These are phyloP conservation scores for Apostichopus parvimensis DNA, from an alignment of 35 echinoderm and acorn worm genomes.

Conservation along the genomic window DNA sequence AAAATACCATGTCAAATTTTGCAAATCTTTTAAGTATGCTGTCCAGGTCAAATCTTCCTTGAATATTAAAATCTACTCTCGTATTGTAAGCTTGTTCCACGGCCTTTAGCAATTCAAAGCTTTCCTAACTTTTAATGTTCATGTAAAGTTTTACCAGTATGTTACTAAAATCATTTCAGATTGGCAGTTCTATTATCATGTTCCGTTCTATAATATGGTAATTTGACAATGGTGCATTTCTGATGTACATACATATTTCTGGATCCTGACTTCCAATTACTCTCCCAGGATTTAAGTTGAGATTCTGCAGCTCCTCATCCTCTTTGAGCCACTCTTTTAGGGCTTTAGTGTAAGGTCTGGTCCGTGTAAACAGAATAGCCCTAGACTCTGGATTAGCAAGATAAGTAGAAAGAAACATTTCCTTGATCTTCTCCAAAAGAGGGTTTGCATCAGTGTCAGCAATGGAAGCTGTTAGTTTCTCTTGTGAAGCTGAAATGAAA, in stretches of 20 bases:
- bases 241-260: neutral
- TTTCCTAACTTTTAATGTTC: no score
- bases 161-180: no score
- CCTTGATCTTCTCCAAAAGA: slow-evolving; percentile 6
- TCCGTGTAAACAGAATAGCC: slow-evolving; percentile 1
- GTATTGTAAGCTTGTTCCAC: no score
- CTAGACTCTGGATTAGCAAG: neutral
- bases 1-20: no score
- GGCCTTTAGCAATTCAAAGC: no score
- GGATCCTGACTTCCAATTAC: neutral
- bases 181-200: no score
- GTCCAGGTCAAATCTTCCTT: no score
- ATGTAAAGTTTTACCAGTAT: no score
- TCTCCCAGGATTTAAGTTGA: slow-evolving; percentile 15
- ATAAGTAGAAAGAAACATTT: neutral
- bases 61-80: no score
- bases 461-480: neutral
- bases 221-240: no score
- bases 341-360: slow-evolving; percentile 15
- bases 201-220: no score
- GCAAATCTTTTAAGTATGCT: no score
- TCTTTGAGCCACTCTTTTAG: slow-evolving; percentile 16
- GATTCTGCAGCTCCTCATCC: neutral
- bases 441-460: neutral
- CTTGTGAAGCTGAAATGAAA: neutral